Evolutionary conservation across 2,113 vertebrate genomes (phyloP).

Genomic region (Pachycephala philippinensis): DNA sequence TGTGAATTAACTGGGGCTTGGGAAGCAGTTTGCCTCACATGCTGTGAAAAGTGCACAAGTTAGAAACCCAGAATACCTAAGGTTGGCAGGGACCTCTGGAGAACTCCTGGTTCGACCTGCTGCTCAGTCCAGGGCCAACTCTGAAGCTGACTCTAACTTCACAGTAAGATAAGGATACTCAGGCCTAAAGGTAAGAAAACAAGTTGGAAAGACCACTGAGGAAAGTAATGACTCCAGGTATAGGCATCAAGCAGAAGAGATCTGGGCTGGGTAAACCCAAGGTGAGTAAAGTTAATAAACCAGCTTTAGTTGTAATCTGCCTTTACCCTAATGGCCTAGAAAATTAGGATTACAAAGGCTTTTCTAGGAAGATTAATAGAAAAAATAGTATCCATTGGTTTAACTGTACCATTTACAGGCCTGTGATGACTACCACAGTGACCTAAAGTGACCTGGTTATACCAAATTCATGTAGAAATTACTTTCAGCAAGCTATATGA

Average conservation of each 20-base stretch:
- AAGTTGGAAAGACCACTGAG: background rate
- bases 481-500: background rate
- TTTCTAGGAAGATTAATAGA: conserved; percentile 43
- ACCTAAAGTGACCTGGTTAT: background rate
- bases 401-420: background rate
- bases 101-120: background rate
- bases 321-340: conserved; percentile 28
- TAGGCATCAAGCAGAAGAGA: background rate
- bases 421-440: background rate
- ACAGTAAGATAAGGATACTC: background rate
- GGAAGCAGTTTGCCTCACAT: background rate
- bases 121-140: background rate
- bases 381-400: conserved; percentile 18
- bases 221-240: background rate
- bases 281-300: conserved; percentile 6
- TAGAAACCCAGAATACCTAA: background rate
- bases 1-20: fast-evolving
- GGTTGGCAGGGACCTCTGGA: background rate
- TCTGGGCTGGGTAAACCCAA: background rate
- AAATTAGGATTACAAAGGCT: conserved; percentile 48
- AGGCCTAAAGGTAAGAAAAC: background rate
- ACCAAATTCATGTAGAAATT: background rate
- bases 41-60: background rate
- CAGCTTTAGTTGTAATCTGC: conserved; percentile 45
- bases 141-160: background rate